Base-by-base conservation (phyloP, 2,888 invertebrate species). In the Antitype chi region DNA sequence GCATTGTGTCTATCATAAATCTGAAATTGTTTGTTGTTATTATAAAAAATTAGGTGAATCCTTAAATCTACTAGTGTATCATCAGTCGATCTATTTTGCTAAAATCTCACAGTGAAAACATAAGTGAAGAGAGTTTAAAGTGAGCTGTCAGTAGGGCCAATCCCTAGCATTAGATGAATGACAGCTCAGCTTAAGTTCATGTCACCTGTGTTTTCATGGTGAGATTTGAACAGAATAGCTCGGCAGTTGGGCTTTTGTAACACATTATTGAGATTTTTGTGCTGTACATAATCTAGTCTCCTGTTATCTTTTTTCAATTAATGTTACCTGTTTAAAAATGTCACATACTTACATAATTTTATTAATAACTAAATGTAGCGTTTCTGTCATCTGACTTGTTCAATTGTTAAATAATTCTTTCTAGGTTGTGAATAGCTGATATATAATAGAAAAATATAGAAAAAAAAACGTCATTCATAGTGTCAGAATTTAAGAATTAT, bases 261-360 rank as follows among this genome's bases (percentile, higher is more conserved):
- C 0, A 0, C 15, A 38, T 25, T 38, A 11, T 67, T 28, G 13
- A 49, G 25, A 38, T 77, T 55, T 49, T 68, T 84, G 8, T 57
- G 11, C 25, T 59, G 62, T 80, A 72, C 80, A 68, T 85, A 82
- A 81, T 82, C 81, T 76, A 82, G 85, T 59, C 76, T 85, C 69
- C 60, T 67, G 59, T 59, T 52, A 69, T n/a, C 28, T 80, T 59
- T 28, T 49, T 82, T 47, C 71, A 57, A 69, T 57, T 59, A 85
- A 57, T 81, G 66, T 85, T 81, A 70, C 57, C 25, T 74, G 62
- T 82, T 74, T 74, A 47, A 67, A 74, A 60, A 68, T 85, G 66
- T 83, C 62, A 32, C 71, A 66, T 11, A 63, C 64, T 59, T 77
- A 73, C 66, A 78, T 76, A 78, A 68, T 66, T 38, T 71, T 69